Conservation (phyloP, 2,797 vertebrate species). For the Mallotus villosus region DNA sequence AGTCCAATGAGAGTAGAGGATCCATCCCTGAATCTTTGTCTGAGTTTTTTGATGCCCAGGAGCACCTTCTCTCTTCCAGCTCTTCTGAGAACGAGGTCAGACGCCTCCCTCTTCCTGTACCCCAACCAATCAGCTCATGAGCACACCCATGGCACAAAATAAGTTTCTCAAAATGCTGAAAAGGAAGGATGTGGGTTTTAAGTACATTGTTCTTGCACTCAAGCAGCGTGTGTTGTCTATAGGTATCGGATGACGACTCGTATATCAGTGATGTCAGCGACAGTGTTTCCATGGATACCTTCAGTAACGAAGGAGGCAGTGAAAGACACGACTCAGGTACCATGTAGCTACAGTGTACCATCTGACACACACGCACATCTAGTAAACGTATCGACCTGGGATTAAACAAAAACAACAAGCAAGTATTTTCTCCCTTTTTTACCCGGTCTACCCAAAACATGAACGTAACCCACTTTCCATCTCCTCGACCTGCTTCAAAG, state of each 20-base stretch:
- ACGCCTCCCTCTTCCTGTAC: neutral
- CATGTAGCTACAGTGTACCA: conserved; percentile 3
- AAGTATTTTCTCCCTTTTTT: too few species aligned
- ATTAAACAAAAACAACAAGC: too few species aligned
- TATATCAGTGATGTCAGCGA: conserved; percentile 96
- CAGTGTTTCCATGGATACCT: conserved; percentile 90
- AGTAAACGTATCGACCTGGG: neutral
- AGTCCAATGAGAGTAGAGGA: conserved; percentile 86
- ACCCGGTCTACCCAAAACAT: too few species aligned
- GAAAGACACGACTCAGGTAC: conserved; percentile 72
- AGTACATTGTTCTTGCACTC: conserved; percentile 1
- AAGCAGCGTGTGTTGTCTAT: neutral
- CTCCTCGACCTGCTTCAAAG: neutral
- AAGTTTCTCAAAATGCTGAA: neutral
- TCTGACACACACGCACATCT: neutral
- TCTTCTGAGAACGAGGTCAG: conserved; percentile 97
- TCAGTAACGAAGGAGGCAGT: conserved; percentile 83
- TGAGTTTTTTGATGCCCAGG: conserved; percentile 96
- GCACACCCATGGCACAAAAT: too few species aligned
- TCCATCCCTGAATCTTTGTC: conserved; percentile 93
- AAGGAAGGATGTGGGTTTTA: conserved; percentile 1
- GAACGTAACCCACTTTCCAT: too few species aligned
- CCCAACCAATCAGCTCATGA: neutral
- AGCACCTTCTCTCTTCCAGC: conserved; percentile 94
- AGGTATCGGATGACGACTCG: conserved; percentile 96